Conservation (phyloP, 1,140 invertebrate genomes). For the Neuroterus valhalla region DNA sequence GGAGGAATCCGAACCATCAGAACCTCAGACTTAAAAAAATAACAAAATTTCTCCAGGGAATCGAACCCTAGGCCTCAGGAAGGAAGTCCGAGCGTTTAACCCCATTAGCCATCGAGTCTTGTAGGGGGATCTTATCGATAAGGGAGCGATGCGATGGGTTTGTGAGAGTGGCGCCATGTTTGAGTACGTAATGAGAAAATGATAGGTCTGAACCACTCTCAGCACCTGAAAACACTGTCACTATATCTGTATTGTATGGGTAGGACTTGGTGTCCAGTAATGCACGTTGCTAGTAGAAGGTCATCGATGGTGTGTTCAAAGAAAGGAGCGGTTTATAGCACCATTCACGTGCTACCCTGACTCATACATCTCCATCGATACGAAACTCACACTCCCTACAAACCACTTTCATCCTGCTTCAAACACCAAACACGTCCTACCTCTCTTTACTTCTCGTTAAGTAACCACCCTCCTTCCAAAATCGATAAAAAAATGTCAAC, state of each 20-base stretch:
- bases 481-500: not conserved
- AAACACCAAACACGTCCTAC: slow-evolving; percentile 14
- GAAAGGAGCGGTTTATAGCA: slow-evolving; percentile 17
- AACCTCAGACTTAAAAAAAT: no score
- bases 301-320: slow-evolving; percentile 20
- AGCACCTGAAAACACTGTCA: not conserved
- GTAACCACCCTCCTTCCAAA: not conserved
- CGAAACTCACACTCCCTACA: not conserved
- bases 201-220: slow-evolving; percentile 37
- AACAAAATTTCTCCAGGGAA: no score
- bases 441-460: slow-evolving; percentile 23
- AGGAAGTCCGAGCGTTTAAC: no score
- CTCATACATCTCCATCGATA: slow-evolving; percentile 4
- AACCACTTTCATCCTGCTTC: not conserved
- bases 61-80: no score
- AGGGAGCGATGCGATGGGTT: not conserved
- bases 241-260: not conserved
- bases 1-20: no score
- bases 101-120: not conserved
- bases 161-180: slow-evolving; percentile 3
- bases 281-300: slow-evolving; percentile 16
- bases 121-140: not conserved
- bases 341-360: slow-evolving; percentile 6
- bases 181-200: slow-evolving; percentile 54
- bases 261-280: not conserved